These are phyloP conservation scores for Myripristis jacobus DNA, from an alignment of 2,797 vertebrate species.

Conservation along the genomic window DNA sequence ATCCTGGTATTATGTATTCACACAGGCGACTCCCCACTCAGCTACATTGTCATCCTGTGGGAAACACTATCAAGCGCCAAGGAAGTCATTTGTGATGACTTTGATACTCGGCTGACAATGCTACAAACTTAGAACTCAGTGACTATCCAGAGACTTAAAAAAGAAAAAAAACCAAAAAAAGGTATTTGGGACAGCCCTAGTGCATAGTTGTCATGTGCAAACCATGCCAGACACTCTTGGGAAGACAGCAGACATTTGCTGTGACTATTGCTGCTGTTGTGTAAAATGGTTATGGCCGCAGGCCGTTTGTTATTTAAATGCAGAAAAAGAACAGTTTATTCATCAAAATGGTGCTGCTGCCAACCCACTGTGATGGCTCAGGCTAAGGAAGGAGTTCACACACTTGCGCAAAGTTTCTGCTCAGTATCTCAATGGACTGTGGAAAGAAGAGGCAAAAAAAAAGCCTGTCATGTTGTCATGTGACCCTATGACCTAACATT, in stretches of 20 bases:
- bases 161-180: too few relatives aligned
- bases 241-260: conserved; percentile 17
- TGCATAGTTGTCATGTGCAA: background rate
- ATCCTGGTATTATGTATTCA: too few relatives aligned
- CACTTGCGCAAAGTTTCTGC: conserved; percentile 15
- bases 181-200: too few relatives aligned
- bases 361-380: conserved; percentile 11
- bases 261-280: background rate
- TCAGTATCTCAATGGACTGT: conserved; percentile 49
- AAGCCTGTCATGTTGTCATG: background rate
- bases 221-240: conserved; percentile 16
- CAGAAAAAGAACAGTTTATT: conserved; percentile 35
- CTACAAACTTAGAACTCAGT: too few relatives aligned
- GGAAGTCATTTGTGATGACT: too few relatives aligned
- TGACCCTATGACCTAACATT: conserved; percentile 21
- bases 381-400: background rate
- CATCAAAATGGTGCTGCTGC: conserved; percentile 35
- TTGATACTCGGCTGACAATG: too few relatives aligned
- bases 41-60: too few relatives aligned
- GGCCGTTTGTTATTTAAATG: conserved; percentile 30
- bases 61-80: too few relatives aligned
- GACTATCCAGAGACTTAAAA: too few relatives aligned
- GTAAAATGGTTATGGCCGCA: conserved; percentile 12
- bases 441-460: background rate
- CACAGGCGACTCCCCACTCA: too few relatives aligned